These are phyloP conservation scores for Leptothorax acervorum DNA, from an alignment of 2,888 invertebrate species.

Conservation along the genomic window DNA sequence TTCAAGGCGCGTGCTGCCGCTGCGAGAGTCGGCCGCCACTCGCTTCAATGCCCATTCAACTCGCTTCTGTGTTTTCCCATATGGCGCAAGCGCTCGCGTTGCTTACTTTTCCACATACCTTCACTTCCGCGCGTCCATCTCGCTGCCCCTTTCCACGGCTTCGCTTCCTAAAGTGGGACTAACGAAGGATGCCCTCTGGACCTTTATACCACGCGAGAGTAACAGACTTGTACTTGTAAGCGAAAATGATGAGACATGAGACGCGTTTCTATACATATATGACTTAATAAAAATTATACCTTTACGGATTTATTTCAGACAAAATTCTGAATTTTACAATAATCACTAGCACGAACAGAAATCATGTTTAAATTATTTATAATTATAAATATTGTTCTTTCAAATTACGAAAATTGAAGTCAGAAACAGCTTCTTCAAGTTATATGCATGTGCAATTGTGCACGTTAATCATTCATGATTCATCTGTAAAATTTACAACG, in stretches of 20 bases:
- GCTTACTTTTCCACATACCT: slow-evolving; percentile 57
- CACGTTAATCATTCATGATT: not conserved
- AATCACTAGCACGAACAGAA: not conserved
- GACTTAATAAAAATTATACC: not conserved
- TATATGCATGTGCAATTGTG: not conserved
- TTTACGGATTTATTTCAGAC: not conserved
- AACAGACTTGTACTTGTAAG: not conserved
- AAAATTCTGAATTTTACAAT: not conserved
- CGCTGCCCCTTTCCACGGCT: not conserved
- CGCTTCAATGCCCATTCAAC: slow-evolving; percentile 70
- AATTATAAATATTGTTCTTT: not conserved
- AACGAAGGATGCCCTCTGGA: not conserved
- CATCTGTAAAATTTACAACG: not conserved
- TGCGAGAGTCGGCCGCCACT: slow-evolving; percentile 54
- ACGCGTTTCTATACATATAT: not conserved
- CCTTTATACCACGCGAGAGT: not conserved
- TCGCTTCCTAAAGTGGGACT: not conserved
- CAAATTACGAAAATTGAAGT: not conserved
- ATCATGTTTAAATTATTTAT: not conserved
- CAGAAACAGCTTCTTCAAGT: not conserved
- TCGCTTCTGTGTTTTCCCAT: slow-evolving; percentile 69
- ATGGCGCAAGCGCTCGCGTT: slow-evolving; percentile 35
- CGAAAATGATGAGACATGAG: too few relatives aligned
- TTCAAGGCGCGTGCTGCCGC: slow-evolving; percentile 63
- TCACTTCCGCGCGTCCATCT: slow-evolving; percentile 4